Percentiles rank a stretch among this genome's conserved stretches.
Conservation (phyloP, 2,113 vertebrate genomes). For the Ceratotherium simum region DNA sequence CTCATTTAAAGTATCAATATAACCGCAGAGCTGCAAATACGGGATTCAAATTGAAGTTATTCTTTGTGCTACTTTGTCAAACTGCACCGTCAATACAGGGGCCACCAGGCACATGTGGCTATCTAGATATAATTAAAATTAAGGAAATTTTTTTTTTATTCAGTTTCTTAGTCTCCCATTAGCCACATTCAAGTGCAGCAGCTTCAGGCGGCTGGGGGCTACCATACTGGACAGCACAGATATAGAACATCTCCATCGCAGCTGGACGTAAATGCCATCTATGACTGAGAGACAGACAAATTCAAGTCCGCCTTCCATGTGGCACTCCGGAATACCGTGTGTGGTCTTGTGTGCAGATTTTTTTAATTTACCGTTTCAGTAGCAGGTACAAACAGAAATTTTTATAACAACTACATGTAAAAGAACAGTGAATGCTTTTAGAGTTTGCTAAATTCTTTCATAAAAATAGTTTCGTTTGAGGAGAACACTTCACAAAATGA, state of each 20-base stretch:
- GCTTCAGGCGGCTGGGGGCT: neutral
- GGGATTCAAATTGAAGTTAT: neutral
- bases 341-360: neutral
- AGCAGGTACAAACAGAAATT: neutral
- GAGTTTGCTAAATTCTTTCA: neutral
- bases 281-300: neutral
- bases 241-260: neutral
- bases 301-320: neutral
- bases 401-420: neutral
- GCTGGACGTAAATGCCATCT: neutral
- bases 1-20: neutral
- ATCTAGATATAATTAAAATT: conserved; percentile 3
- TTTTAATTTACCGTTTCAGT: neutral
- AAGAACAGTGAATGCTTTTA: conserved; percentile 4
- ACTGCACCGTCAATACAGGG: neutral
- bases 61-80: neutral
- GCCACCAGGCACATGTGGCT: neutral
- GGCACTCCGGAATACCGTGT: neutral
- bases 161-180: neutral
- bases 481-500: conserved; percentile 41
- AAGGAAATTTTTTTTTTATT: neutral
- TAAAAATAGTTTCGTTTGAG: neutral
- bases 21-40: neutral
- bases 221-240: neutral
- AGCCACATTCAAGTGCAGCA: neutral